Evolutionary conservation across 2,113 vertebrate species (phyloP), one percentile per base, ranked within the genome.

Genomic region (Dissostichus mawsoni): DNA sequence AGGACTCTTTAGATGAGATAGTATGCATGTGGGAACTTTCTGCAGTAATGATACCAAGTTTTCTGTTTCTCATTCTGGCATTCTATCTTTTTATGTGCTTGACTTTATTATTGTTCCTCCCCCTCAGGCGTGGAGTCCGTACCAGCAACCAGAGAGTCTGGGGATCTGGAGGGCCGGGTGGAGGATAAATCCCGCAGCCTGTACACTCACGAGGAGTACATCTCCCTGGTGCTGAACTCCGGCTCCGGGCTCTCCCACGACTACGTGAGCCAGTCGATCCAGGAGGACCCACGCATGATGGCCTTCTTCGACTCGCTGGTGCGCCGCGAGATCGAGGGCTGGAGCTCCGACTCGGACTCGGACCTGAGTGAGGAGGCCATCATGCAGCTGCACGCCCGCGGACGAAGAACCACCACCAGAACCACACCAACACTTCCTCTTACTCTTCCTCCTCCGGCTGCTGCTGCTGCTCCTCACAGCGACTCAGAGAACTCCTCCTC

Each of bases 271-370:
- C 98, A 99, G 81, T 99, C 98, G 0, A 96, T 99, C 59, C 98
- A 98, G 90, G 98, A 99, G 72, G 98, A 99, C 70, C 98, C 98
- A 0, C 95, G 98, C 66, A 99, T 99, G 98, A 99, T 99, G 98
- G 98, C 98, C 14, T 99, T 99, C 82, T 99, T 99, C 44, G 98
- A 99, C 89, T 99, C 98, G 0, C 87, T 99, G n/a, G 98, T 99
- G 58, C 96, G 98, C 2, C 94, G 98, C 0, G 98, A 99, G 91
- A 98, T 99, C 0, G 98, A 99, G 83, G 98, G 98, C 76, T 99
- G 98, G 98, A 99, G 98, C 85, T 99, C 98, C 0, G 98, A 99
- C 83, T 99, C 98, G 0, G 98, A 99, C 91, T 98, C 96, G 0
- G 98, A 99, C 92, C 83, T 95, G 79, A 99, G 98, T 7, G 98